Evolutionary conservation across 2,113 vertebrate genomes (phyloP).

Genomic region (Platichthys stellatus): DNA sequence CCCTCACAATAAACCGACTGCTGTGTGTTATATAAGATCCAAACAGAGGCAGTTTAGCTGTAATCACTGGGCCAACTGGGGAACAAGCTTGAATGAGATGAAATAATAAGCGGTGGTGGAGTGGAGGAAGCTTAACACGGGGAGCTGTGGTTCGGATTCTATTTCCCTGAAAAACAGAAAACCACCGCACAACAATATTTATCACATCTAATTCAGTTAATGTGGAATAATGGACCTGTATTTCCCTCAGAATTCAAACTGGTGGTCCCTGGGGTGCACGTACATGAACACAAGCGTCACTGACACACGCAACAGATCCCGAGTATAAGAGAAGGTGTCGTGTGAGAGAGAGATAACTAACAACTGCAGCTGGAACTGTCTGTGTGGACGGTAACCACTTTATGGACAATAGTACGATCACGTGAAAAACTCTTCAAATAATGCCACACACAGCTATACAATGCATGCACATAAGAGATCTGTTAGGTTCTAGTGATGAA

Average conservation of each 20-base stretch:
- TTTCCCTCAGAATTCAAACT: neutral
- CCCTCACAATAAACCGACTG: constrained; percentile 9
- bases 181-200: neutral
- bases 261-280: too few species aligned
- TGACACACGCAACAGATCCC: too few species aligned
- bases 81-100: constrained; percentile 12
- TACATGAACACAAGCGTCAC: neutral
- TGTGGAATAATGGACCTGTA: constrained; percentile 4
- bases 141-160: constrained; percentile 19
- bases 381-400: too few species aligned
- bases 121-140: constrained; percentile 12
- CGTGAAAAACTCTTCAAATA: too few species aligned
- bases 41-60: constrained; percentile 34
- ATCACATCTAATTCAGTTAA: constrained; percentile 17
- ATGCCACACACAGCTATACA: too few species aligned
- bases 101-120: constrained; percentile 15
- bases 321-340: too few species aligned
- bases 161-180: neutral
- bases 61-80: constrained; percentile 10
- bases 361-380: too few species aligned
- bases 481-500: too few species aligned
- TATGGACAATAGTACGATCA: too few species aligned
- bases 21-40: constrained; percentile 38
- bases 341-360: too few species aligned
- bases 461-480: too few species aligned